These are phyloP conservation scores for Alauda arvensis DNA, from an alignment of 2,797 vertebrate genomes.

Conservation along the genomic window DNA sequence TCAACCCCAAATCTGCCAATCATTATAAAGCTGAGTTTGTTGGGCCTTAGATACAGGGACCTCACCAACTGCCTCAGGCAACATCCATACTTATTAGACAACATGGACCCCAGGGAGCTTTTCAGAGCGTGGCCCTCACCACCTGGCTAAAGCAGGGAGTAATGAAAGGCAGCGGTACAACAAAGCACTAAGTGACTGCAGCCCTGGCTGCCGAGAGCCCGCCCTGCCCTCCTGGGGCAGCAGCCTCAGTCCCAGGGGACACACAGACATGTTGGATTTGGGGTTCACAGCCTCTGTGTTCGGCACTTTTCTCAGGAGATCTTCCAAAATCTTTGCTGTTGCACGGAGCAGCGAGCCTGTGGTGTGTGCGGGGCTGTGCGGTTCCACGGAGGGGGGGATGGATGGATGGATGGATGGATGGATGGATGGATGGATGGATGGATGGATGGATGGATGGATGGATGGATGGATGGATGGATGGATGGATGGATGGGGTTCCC, in stretches of 20 bases:
- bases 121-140: conserved; percentile 36
- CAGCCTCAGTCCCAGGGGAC: background rate
- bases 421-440: background rate
- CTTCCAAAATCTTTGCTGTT: background rate
- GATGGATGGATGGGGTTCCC: background rate
- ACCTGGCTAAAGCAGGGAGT: conserved; percentile 45
- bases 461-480: background rate
- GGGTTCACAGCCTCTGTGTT: background rate
- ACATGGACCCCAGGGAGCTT: conserved; percentile 50
- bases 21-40: conserved; percentile 66
- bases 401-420: background rate
- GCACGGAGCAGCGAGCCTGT: rapidly evolving
- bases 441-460: background rate
- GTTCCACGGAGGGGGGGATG: too few species aligned
- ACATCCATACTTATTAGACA: conserved; percentile 67
- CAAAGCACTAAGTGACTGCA: conserved; percentile 20
- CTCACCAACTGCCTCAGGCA: conserved; percentile 75
- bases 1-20: conserved; percentile 51
- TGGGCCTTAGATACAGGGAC: conserved; percentile 72
- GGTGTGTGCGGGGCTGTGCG: background rate
- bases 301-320: background rate
- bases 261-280: background rate
- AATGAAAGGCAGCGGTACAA: conserved; percentile 18
- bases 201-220: background rate
- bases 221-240: background rate